These are phyloP conservation scores for Plebejus anna DNA, from an alignment of 2,888 invertebrate species.

Conservation along the genomic window DNA sequence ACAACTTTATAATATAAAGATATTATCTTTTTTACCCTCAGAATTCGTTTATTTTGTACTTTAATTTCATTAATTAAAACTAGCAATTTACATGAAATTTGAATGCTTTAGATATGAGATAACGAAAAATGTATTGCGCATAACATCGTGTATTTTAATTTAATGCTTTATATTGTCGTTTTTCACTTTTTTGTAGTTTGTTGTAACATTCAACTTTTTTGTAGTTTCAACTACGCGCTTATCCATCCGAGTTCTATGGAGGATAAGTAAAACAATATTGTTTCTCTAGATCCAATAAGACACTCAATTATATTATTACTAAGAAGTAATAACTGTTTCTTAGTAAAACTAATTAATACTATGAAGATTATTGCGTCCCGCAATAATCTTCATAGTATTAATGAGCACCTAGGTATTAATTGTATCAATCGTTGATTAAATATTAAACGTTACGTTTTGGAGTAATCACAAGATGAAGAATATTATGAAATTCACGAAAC, in stretches of 20 bases:
- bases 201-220: neutral
- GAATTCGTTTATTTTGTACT: neutral
- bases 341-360: neutral
- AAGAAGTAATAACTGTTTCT: neutral
- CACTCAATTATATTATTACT: neutral
- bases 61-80: conserved; percentile 15
- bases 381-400: neutral
- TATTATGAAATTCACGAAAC: neutral
- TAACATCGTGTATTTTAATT: neutral
- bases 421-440: neutral
- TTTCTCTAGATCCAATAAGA: conserved; percentile 7
- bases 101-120: conserved; percentile 6
- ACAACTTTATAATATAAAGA: conserved; percentile 48
- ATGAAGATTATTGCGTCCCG: neutral
- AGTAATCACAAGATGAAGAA: neutral
- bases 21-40: conserved; percentile 22
- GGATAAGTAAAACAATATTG: neutral
- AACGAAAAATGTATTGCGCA: neutral
- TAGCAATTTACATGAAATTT: conserved; percentile 11
- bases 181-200: too few relatives aligned
- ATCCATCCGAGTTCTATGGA: neutral
- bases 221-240: neutral
- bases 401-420: neutral
- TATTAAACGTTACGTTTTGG: neutral
- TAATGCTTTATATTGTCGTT: neutral